Conservation (phyloP, 2,113 vertebrate species). For the Sander vitreus region DNA sequence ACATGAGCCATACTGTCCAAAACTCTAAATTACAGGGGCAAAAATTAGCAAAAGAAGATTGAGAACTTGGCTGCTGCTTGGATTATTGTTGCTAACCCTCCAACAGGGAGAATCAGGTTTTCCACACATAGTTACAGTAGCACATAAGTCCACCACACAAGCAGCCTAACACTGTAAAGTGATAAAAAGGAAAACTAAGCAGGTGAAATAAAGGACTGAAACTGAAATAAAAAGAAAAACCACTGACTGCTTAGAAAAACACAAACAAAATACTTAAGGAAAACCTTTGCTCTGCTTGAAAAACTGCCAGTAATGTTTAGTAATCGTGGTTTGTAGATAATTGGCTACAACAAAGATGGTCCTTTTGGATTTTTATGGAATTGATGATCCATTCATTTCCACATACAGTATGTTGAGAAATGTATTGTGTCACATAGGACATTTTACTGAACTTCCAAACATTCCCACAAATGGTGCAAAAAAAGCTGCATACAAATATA, state of each 20-base stretch:
- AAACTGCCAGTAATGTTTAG: neutral
- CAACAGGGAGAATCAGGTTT: neutral
- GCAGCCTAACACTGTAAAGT: neutral
- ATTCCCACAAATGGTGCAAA: slow-evolving; percentile 19
- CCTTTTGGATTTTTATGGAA: neutral
- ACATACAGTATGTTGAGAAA: neutral
- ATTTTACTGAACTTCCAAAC: neutral
- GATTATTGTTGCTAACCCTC: neutral
- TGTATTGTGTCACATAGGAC: neutral
- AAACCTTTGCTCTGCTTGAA: neutral
- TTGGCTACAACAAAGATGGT: neutral
- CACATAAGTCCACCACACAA: neutral
- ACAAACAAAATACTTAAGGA: neutral
- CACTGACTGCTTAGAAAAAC: neutral
- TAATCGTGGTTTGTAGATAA: neutral
- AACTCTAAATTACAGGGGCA: neutral
- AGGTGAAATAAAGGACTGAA: no score
- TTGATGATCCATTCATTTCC: neutral
- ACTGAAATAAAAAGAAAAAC: neutral
- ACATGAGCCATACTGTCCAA: neutral
- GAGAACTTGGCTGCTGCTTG: neutral
- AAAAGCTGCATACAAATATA: slow-evolving; percentile 22
- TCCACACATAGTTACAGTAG: neutral
- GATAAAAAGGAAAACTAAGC: neutral
- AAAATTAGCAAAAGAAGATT: neutral